These are phyloP conservation scores for Plectus sambesii DNA, from an alignment of 1,140 invertebrate genomes.

Conservation along the genomic window DNA sequence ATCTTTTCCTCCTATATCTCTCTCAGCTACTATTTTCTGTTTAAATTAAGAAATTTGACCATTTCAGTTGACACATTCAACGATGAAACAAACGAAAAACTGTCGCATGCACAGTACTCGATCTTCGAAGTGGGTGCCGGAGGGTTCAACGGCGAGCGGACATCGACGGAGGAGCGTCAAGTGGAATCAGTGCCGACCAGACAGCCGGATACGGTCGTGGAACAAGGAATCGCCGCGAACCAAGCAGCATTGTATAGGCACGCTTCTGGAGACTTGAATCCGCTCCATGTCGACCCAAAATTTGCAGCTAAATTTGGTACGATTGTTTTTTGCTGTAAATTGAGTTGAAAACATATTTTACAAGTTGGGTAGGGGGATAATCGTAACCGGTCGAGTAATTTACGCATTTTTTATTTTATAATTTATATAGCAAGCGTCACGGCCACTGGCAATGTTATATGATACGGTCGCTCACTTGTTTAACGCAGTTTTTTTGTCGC, in stretches of 20 bases:
- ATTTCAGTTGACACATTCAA: no score
- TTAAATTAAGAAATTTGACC: no score
- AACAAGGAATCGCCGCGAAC: slow-evolving; percentile 64
- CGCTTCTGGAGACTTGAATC: slow-evolving; percentile 72
- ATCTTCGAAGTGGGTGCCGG: slow-evolving; percentile 70
- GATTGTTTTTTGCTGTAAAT: background rate
- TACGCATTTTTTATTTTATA: background rate
- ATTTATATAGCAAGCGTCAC: no score
- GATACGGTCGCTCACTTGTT: no score
- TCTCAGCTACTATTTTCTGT: no score
- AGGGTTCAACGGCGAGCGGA: slow-evolving; percentile 69
- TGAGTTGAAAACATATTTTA: background rate
- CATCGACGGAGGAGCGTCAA: slow-evolving; percentile 53
- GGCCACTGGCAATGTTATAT: no score
- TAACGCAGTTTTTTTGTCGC: no score
- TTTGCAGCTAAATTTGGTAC: slow-evolving; percentile 57
- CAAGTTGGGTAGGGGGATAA: background rate
- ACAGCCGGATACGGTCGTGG: slow-evolving; percentile 60
- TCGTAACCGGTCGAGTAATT: background rate
- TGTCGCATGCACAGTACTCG: slow-evolving; percentile 55
- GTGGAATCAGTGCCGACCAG: slow-evolving; percentile 57
- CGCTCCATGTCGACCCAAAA: slow-evolving; percentile 79
- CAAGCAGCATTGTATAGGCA: slow-evolving; percentile 70
- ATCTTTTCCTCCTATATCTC: no score
- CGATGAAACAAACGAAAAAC: no score